phyloP scores from a whole-genome alignment of 2,888 invertebrate genomes.

The Lycia hirtaria region DNA sequence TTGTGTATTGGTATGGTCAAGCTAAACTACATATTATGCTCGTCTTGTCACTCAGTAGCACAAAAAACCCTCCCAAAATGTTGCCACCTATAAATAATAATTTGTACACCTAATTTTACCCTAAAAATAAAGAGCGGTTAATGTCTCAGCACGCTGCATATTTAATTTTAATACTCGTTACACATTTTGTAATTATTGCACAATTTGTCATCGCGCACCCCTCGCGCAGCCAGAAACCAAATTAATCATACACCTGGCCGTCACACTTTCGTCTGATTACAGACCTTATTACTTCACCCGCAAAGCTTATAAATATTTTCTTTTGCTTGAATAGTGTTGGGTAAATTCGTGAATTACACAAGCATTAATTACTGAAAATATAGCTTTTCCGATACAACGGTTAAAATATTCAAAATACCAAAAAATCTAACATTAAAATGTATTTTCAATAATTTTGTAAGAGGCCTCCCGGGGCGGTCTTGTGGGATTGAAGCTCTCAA shows the following conservation, averaged over 20 bases:
- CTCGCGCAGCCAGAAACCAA: conserved; percentile 21
- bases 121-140: conserved; percentile 39
- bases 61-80: conserved; percentile 9
- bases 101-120: conserved; percentile 31
- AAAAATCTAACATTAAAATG: too few species aligned
- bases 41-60: too few species aligned
- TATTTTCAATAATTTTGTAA: too few species aligned
- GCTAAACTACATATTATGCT: too few species aligned
- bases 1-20: too few species aligned
- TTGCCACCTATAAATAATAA: conserved; percentile 24
- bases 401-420: too few species aligned
- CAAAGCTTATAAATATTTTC: background rate
- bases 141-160: conserved; percentile 37
- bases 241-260: conserved; percentile 15
- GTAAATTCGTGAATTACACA: conserved; percentile 21
- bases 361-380: background rate
- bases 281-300: background rate
- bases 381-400: background rate
- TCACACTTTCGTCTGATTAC: background rate
- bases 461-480: too few species aligned
- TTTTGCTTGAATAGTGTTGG: conserved; percentile 2
- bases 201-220: conserved; percentile 44
- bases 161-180: conserved; percentile 42
- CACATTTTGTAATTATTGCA: conserved; percentile 43
- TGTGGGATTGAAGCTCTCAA: too few species aligned